A percentile compares a stretch with the other conserved stretches of the same genome.
Conservation (phyloP, 64 coral and sea anemone genomes). For the Actinia equina region DNA sequence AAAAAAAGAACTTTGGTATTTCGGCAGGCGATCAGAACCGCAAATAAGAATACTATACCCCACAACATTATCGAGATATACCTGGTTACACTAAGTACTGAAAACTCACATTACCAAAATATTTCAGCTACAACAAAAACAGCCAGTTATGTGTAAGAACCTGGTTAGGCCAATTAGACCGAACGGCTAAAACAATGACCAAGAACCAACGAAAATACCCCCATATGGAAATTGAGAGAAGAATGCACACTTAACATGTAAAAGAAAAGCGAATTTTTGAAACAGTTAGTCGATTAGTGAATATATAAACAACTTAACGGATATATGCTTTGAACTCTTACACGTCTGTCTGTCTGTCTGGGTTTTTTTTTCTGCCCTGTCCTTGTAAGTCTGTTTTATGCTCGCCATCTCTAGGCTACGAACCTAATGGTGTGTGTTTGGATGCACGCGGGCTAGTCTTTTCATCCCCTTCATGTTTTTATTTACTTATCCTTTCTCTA, state of each 20-base stretch:
- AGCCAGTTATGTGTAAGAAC: neutral
- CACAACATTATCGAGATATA: neutral
- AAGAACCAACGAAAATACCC: neutral
- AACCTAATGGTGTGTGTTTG: too few relatives aligned
- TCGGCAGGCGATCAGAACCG: neutral
- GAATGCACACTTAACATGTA: neutral
- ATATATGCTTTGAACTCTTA: too few relatives aligned
- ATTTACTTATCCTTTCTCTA: too few relatives aligned
- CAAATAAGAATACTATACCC: neutral
- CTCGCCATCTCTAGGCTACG: too few relatives aligned
- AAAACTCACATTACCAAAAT: neutral
- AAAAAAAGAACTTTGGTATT: neutral
- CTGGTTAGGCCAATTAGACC: neutral
- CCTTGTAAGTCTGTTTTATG: too few relatives aligned
- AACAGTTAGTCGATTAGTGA: neutral
- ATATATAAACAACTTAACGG: neutral
- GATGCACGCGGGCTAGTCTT: too few relatives aligned
- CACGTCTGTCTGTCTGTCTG: too few relatives aligned
- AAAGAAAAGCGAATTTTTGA: neutral
- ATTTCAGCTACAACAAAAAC: neutral
- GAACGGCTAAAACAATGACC: neutral
- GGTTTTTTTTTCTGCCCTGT: too few relatives aligned
- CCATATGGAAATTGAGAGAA: neutral
- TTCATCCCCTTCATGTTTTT: too few relatives aligned
- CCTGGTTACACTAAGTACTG: neutral